Conservation (phyloP, 2,797 vertebrate genomes). For the Hippocampus kuda region DNA sequence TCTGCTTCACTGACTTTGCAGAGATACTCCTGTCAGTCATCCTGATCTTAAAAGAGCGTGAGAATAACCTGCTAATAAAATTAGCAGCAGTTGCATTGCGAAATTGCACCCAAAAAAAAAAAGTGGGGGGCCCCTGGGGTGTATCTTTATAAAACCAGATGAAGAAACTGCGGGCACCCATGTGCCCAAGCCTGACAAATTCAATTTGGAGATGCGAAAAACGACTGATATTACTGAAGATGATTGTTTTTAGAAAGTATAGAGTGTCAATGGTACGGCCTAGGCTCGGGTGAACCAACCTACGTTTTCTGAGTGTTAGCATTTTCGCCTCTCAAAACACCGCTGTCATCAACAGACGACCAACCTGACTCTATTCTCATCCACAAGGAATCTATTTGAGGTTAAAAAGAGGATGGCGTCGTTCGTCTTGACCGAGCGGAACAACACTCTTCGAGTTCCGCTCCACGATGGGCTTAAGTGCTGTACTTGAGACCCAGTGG, state of each 20-base stretch:
- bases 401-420: not conserved
- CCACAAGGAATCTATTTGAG: not conserved
- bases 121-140: not conserved
- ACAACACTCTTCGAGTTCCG: conserved; percentile 9
- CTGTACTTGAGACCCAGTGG: conserved; percentile 1
- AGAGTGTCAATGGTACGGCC: too few relatives aligned
- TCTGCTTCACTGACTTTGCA: not conserved
- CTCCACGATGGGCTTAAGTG: conserved; percentile 8
- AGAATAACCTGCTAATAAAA: not conserved
- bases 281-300: too few relatives aligned
- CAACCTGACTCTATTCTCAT: not conserved
- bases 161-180: too few relatives aligned
- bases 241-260: too few relatives aligned
- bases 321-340: not conserved
- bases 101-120: not conserved
- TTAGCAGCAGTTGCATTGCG: not conserved
- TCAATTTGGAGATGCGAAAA: too few relatives aligned
- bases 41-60: not conserved
- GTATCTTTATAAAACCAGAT: not conserved
- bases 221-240: too few relatives aligned
- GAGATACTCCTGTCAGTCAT: too few relatives aligned
- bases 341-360: not conserved
- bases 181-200: too few relatives aligned
- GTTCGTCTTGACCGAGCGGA: not conserved
- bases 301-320: not conserved